Conservation (phyloP, 2,797 vertebrate species). For the Tapirus indicus region DNA sequence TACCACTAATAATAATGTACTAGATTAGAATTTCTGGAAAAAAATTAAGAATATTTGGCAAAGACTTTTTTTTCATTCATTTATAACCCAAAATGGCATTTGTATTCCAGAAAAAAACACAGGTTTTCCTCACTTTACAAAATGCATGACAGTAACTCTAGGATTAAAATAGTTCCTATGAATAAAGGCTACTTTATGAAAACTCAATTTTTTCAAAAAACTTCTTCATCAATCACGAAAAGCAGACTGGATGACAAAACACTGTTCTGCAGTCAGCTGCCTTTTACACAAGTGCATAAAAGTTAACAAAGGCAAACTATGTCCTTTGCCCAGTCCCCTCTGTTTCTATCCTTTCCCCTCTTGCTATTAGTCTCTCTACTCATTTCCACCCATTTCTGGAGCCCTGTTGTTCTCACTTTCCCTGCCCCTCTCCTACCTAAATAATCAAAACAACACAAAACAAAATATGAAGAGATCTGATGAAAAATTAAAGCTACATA, state of each 20-base stretch:
- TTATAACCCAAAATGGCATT: background rate
- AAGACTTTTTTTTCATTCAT: background rate
- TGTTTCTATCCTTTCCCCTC: background rate
- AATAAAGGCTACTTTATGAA: constrained; percentile 11
- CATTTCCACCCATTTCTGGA: background rate
- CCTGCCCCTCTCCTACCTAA: background rate
- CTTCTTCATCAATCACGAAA: background rate
- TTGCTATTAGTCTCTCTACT: background rate
- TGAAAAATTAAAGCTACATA: background rate
- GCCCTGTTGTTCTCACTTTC: background rate
- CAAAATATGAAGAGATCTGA: background rate
- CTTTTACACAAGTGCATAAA: background rate
- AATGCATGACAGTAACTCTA: background rate
- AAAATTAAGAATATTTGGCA: background rate
- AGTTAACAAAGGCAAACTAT: background rate
- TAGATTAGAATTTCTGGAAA: constrained; percentile 2
- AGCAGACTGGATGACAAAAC: background rate
- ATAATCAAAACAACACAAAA: background rate
- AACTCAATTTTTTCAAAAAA: background rate
- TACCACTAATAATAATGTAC: background rate
- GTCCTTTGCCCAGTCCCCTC: background rate
- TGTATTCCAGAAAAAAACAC: background rate
- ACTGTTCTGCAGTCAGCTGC: background rate
- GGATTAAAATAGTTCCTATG: background rate
- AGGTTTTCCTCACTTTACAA: constrained; percentile 5